phyloP scores from a whole-genome alignment of 2,797 vertebrate species.

The Intellagama lesueurii region DNA sequence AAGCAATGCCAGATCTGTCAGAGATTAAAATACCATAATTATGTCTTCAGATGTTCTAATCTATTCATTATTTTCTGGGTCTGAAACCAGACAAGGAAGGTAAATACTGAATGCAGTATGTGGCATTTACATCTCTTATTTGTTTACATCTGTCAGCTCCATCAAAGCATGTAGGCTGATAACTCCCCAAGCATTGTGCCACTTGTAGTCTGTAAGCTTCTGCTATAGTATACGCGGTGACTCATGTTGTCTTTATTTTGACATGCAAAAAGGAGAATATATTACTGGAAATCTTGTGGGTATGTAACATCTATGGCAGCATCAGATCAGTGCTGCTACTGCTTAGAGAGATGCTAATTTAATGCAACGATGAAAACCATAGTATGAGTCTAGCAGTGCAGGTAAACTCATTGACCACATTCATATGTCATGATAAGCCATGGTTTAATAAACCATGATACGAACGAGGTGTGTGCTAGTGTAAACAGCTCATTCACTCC shows the following conservation, averaged over 20 bases:
- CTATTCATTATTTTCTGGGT: slow-evolving; percentile 79
- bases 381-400: neutral
- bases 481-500: neutral
- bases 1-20: slow-evolving; percentile 77
- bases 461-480: neutral
- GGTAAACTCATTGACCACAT: neutral
- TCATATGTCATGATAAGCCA: neutral
- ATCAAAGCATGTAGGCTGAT: slow-evolving; percentile 63
- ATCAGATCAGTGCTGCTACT: neutral
- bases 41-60: slow-evolving; percentile 79
- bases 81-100: slow-evolving; percentile 73
- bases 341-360: neutral
- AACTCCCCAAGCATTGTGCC: slow-evolving; percentile 19
- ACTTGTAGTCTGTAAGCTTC: slow-evolving; percentile 12
- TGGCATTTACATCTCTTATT: slow-evolving; percentile 71
- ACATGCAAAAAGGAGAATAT: neutral
- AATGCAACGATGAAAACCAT: neutral
- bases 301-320: neutral
- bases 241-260: slow-evolving; percentile 29
- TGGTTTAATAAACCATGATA: neutral
- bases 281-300: neutral
- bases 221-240: neutral
- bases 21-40: slow-evolving; percentile 79
- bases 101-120: slow-evolving; percentile 68
- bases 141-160: slow-evolving; percentile 68